Conservation (phyloP, 1,140 invertebrate genomes). For the Plodia interpunctella region DNA sequence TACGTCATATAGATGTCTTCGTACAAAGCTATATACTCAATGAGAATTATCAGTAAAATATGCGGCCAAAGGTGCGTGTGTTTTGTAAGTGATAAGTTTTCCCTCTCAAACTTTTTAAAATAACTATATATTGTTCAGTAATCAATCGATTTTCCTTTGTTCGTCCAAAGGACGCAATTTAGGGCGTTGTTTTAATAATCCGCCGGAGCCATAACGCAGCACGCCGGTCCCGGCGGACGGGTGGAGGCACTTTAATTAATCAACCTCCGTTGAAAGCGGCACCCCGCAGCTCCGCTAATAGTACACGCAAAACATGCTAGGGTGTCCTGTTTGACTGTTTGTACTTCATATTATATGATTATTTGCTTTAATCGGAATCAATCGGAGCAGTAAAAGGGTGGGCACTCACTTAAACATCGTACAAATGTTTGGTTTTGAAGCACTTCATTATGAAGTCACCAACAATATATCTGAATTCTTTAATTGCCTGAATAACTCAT, state of each 20-base stretch:
- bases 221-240: slow-evolving; percentile 44
- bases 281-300: slow-evolving; percentile 39
- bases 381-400: slow-evolving; percentile 25
- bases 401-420: background rate
- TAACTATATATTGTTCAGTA: background rate
- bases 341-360: slow-evolving; percentile 38
- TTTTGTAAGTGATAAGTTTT: no score
- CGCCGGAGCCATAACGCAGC: slow-evolving; percentile 21
- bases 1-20: no score
- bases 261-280: slow-evolving; percentile 52
- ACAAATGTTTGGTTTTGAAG: no score
- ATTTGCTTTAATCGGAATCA: slow-evolving; percentile 48
- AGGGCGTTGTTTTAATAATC: slow-evolving; percentile 42
- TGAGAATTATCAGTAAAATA: no score
- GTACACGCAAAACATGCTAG: slow-evolving; percentile 55
- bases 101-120: no score
- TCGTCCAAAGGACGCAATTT: slow-evolving; percentile 10
- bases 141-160: background rate
- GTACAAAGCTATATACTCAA: no score
- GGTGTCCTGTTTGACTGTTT: slow-evolving; percentile 51
- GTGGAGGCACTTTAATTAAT: slow-evolving; percentile 70
- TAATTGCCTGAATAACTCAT: no score
- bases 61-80: no score
- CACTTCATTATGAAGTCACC: no score
- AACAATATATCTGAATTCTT: no score